These are phyloP conservation scores for Pseudorhiza aurosa DNA, from an alignment of 30 jellyfish, hydroid and myxozoan species.

Conservation along the genomic window DNA sequence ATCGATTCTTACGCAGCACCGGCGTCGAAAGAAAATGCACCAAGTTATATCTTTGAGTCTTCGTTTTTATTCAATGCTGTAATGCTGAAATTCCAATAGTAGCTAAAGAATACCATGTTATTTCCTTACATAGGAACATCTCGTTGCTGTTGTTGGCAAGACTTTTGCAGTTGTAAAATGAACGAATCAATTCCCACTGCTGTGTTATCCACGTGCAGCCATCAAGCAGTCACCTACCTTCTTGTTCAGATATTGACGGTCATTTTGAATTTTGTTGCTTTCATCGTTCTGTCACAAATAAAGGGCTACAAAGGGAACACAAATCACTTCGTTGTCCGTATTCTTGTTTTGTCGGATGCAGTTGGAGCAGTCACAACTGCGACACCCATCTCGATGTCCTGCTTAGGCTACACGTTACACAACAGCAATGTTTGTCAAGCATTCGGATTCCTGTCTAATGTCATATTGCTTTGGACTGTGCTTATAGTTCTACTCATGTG, in stretches of 20 bases:
- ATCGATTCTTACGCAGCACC: too few species aligned
- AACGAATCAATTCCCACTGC: neutral
- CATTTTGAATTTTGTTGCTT: conserved; percentile 47
- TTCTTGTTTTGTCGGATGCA: conserved; percentile 63
- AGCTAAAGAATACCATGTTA: too few species aligned
- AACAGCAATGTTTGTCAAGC: conserved; percentile 33
- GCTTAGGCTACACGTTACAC: conserved; percentile 6
- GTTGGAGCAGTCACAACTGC: conserved; percentile 40
- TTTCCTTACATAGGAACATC: too few species aligned
- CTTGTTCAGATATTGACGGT: conserved; percentile 18
- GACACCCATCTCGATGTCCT: conserved; percentile 37
- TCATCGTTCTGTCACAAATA: conserved; percentile 33
- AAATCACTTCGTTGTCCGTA: conserved; percentile 56
- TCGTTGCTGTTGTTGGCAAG: neutral
- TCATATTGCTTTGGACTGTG: conserved; percentile 68
- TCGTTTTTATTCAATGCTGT: too few species aligned
- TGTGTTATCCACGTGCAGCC: neutral
- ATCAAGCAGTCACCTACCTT: conserved; percentile 19
- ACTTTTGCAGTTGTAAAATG: neutral
- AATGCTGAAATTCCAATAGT: too few species aligned
- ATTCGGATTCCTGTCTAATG: conserved; percentile 67
- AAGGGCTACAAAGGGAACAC: conserved; percentile 54
- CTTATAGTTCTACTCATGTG: conserved; percentile 66
- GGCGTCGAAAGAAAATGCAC: neutral
- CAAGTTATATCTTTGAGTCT: neutral